Conservation (phyloP, 2,113 vertebrate genomes). For the Puffinus mauretanicus region DNA sequence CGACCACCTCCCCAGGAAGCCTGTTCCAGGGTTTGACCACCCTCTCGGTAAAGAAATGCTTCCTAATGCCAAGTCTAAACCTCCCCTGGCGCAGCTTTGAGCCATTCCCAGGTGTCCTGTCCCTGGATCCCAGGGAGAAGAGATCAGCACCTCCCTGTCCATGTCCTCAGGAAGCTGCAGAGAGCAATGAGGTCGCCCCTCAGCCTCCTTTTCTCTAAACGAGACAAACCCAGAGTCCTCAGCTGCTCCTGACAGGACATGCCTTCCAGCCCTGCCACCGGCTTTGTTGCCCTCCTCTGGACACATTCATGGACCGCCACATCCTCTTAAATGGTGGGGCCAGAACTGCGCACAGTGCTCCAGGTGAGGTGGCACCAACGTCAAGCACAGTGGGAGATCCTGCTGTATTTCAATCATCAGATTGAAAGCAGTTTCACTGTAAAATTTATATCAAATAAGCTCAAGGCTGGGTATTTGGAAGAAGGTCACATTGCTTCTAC, state of each 20-base stretch:
- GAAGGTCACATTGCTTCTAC: background rate
- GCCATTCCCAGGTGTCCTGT: background rate
- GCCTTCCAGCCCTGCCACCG: background rate
- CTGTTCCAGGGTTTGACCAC: background rate
- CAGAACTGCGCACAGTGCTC: background rate
- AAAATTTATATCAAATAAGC: background rate
- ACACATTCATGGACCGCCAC: background rate
- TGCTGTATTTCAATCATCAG: background rate
- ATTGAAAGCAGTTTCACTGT: background rate
- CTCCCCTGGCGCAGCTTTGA: background rate
- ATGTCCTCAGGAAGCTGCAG: background rate
- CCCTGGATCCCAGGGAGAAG: background rate
- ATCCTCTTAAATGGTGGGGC: background rate
- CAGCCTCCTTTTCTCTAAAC: background rate
- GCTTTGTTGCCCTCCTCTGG: background rate
- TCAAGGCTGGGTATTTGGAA: background rate
- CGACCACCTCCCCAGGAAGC: background rate
- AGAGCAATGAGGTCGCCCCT: background rate
- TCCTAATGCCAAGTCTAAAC: background rate
- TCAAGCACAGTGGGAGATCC: background rate
- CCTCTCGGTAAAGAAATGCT: background rate
- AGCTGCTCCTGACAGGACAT: too few relatives aligned
- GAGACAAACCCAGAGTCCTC: too few relatives aligned
- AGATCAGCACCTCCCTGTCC: background rate
- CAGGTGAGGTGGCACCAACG: background rate